A percentile compares a stretch with the other conserved stretches of the same genome.
Conservation (phyloP, 2,113 vertebrate species). For the Zingel zingel region DNA sequence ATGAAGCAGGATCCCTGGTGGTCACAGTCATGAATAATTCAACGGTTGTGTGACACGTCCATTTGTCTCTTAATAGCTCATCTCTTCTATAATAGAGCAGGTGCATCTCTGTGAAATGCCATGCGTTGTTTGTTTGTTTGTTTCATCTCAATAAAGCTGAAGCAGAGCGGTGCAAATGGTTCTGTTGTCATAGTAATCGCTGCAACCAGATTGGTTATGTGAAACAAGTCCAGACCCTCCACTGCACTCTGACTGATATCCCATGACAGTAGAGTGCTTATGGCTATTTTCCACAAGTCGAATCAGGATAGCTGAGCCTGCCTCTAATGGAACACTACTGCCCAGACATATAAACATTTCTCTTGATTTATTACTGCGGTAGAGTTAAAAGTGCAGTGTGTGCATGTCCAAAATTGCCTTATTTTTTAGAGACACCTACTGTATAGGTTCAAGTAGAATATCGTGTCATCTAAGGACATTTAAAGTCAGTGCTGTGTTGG, state of each 20-base stretch:
- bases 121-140: not conserved
- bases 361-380: not conserved
- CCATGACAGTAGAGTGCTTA: slow-evolving; percentile 40
- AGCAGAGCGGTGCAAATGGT: not conserved
- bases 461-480: not conserved
- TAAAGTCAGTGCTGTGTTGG: not conserved
- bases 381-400: not conserved
- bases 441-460: not conserved
- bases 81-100: slow-evolving; percentile 22
- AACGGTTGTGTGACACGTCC: slow-evolving; percentile 25
- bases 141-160: slow-evolving; percentile 8
- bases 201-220: slow-evolving; percentile 20
- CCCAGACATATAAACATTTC: slow-evolving; percentile 14
- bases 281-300: slow-evolving; percentile 29
- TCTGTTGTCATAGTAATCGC: slow-evolving; percentile 42
- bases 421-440: not conserved
- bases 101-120: slow-evolving; percentile 22
- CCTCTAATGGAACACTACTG: slow-evolving; percentile 24
- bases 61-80: slow-evolving; percentile 37
- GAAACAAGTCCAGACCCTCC: slow-evolving; percentile 38
- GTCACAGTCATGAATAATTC: slow-evolving; percentile 69
- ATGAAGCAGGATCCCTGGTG: slow-evolving; percentile 42
- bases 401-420: not conserved
- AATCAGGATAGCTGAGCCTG: slow-evolving; percentile 30
- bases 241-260: slow-evolving; percentile 21